phyloP scores from a whole-genome alignment of 2,797 vertebrate genomes.

The Argyrosomus regius region DNA sequence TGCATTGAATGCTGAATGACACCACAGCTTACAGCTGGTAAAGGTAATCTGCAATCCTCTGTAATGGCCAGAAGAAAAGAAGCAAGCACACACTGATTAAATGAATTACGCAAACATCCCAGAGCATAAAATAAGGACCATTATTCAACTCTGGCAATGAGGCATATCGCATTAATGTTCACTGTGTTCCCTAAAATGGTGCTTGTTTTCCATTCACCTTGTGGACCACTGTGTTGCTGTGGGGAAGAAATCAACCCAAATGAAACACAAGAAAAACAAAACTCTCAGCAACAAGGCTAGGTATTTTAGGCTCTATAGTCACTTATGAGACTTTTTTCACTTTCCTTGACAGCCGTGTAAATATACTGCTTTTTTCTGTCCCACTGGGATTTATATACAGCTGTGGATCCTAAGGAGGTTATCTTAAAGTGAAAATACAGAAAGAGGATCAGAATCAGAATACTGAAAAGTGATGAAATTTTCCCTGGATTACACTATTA shows the following conservation, averaged over 20 bases:
- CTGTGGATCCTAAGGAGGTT: neutral
- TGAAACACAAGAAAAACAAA: slow-evolving; percentile 44
- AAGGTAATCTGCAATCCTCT: slow-evolving; percentile 74
- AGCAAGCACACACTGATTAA: slow-evolving; percentile 70
- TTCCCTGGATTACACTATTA: no score
- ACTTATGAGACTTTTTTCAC: neutral
- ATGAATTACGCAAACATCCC: slow-evolving; percentile 73
- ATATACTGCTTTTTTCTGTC: slow-evolving; percentile 3
- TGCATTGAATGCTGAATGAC: slow-evolving; percentile 74
- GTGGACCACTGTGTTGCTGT: slow-evolving; percentile 26
- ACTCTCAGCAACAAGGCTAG: slow-evolving; percentile 1
- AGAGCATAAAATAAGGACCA: slow-evolving; percentile 62
- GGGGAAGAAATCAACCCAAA: slow-evolving; percentile 50
- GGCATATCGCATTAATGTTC: slow-evolving; percentile 65
- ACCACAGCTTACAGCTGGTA: slow-evolving; percentile 57
- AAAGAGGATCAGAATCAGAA: neutral
- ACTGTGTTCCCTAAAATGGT: slow-evolving; percentile 22
- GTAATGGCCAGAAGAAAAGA: slow-evolving; percentile 66
- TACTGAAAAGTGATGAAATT: no score
- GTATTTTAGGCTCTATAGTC: neutral
- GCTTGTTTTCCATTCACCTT: slow-evolving; percentile 58
- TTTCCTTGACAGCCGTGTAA: slow-evolving; percentile 5
- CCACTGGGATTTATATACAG: neutral
- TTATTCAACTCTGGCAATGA: slow-evolving; percentile 69
- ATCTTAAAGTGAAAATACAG: neutral